Percentiles rank a stretch among this genome's conserved stretches.
These are phyloP conservation scores for Sphaerodactylus townsendi DNA, from an alignment of 2,113 vertebrate species.

Conservation along the genomic window DNA sequence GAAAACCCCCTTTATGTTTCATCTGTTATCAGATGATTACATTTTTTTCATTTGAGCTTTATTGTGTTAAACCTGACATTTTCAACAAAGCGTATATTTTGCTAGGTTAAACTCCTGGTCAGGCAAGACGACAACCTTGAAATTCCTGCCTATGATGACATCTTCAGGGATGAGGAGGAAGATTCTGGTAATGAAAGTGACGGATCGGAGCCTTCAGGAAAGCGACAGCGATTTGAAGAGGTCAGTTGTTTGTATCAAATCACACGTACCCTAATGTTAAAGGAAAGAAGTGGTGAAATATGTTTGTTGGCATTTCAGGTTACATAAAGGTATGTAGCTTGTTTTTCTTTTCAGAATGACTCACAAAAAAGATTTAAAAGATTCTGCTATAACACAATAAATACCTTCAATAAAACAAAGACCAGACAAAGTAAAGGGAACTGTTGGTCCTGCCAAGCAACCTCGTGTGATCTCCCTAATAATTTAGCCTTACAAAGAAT, in stretches of 20 bases:
- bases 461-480: too few species aligned
- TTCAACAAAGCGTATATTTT: slow-evolving; percentile 7
- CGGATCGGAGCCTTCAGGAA: slow-evolving; percentile 88
- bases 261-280: neutral
- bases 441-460: too few species aligned
- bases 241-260: slow-evolving; percentile 60
- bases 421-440: too few species aligned
- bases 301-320: neutral
- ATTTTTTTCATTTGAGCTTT: neutral
- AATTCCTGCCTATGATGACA: slow-evolving; percentile 92
- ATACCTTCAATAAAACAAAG: too few species aligned
- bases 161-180: slow-evolving; percentile 90
- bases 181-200: slow-evolving; percentile 86
- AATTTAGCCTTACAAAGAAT: too few species aligned
- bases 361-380: too few species aligned
- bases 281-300: neutral
- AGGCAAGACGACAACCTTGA: slow-evolving; percentile 92
- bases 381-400: too few species aligned
- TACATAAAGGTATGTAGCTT: neutral
- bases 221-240: slow-evolving; percentile 90
- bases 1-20: neutral
- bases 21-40: neutral
- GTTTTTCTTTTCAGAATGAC: too few species aligned
- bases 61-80: neutral
- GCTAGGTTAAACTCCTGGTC: slow-evolving; percentile 91